These are phyloP conservation scores for Hemichromis elongatus DNA, from an alignment of 2,113 vertebrate species.

Conservation along the genomic window DNA sequence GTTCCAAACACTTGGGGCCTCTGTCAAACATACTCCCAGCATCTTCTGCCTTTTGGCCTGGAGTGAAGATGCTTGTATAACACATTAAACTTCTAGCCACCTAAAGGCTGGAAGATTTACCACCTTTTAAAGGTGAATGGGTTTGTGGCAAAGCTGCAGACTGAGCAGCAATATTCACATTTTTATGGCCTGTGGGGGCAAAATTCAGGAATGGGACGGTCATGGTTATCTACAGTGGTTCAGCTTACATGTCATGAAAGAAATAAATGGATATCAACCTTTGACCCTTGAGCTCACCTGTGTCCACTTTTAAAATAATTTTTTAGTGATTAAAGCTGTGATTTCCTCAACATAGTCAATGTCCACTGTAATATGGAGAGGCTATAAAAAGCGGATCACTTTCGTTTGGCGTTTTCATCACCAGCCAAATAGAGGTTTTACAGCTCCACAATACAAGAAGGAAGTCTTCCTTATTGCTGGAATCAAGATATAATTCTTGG, in stretches of 20 bases:
- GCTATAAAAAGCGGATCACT: background rate
- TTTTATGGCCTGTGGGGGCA: slow-evolving; percentile 13
- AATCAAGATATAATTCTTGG: background rate
- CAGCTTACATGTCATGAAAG: background rate
- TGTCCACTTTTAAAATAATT: background rate
- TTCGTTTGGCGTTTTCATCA: background rate
- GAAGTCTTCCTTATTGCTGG: background rate
- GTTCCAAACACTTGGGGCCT: background rate
- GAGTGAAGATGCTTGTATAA: slow-evolving; percentile 16
- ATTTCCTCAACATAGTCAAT: background rate
- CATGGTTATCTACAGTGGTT: background rate
- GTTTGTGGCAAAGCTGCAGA: background rate
- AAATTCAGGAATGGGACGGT: slow-evolving; percentile 8
- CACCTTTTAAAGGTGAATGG: background rate
- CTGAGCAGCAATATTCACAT: background rate
- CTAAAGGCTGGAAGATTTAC: slow-evolving; percentile 10
- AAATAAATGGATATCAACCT: background rate
- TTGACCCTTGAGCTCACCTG: background rate
- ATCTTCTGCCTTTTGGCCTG: slow-evolving; percentile 6
- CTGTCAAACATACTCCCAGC: background rate
- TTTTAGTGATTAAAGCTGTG: background rate
- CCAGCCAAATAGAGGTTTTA: background rate
- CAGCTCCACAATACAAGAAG: background rate
- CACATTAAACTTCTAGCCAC: slow-evolving; percentile 8
- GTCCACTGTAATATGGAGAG: background rate